Base-by-base conservation (phyloP, 2,888 invertebrate species). In the Podotricha telesiphe region DNA sequence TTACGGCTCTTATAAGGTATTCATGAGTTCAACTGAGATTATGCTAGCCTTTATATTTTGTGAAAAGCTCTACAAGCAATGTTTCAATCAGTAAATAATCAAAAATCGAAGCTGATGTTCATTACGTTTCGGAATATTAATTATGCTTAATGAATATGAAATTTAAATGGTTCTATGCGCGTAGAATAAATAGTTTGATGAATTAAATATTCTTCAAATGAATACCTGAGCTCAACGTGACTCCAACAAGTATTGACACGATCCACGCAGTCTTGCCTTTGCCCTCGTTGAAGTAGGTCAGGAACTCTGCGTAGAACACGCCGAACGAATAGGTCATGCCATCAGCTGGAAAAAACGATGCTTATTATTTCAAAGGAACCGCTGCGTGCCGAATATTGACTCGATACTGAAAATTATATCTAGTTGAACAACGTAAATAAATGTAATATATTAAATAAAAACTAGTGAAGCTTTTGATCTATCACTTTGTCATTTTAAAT, bases 311-410 rank as follows among this genome's bases (percentile, higher is more conserved):
- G 89, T 97, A 97, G 89, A 99, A 97, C 72, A 99, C 96, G 66
- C 99, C 99, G 87, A 99, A 99, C 17, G 99, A 98, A 92, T 99
- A 99, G 64, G 99, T 99, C 86, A 99, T 97, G 70, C 99, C 99
- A 89, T 99, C 99, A 77, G 98, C 99, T 96, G 95, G 77, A 95
- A 95, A 72, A 72, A 82, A 75, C 47, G 51, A 69, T 62, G 59
- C 55, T 42, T 68, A 56, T 51, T 50, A 59, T 2, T 78, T 76
- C 74, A 69, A 74, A 65, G 58, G 65, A 37, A 64, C n/a, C 22
- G 50, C 19, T 17, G 4, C 48, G 5, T 34, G 19, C 15, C 28
- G 20, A 50, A 50, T 62, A 34, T 62, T 53, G 2, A 4, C 8
- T 19, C 13, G 19, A 22, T 22, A 22, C 15, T 11, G 4, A 2